Evolutionary conservation across 2,888 invertebrate species (phyloP), one percentile per base, ranked within the genome.

Genomic region (Uropetala carovei): DNA sequence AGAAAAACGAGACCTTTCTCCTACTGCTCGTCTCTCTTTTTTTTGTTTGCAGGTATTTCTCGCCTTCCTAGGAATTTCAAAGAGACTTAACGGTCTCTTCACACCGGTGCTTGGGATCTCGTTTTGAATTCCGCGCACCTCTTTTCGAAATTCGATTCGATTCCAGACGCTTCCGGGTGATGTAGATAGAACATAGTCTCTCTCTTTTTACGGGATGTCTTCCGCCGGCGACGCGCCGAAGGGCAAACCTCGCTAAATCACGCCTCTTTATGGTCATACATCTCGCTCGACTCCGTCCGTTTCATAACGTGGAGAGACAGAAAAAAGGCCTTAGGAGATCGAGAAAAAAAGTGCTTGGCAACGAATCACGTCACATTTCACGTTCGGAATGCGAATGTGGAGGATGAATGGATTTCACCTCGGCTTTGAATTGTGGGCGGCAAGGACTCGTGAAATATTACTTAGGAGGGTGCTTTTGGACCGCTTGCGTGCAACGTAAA

Each of bases 41-140:
- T 18, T 68, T 68, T 68, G 16, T 68, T 22, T n/a, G 68, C n/a
- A 4, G 68, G n/a, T 18, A 68, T 68, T 8, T 22, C 1, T 68
- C 68, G 68, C 68, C n/a, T 68, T 68, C n/a, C 68, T 18, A 68
- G 22, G 68, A 68, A 68, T 68, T 68, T 68, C 68, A 22, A 22
- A 64, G 68, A 68, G n/a, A 22, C 18, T n/a, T 68, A 68, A 68
- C 68, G 68, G 68, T 68, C 22, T 3, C 68, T 22, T 68, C 18
- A 68, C 68, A 68, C 68, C 68, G 68, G 68, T 68, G 18, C n/a
- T 68, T 22, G 43, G n/a, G 22, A 68, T 68, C 68, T 68, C 18
- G 68, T 68, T 68, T 68, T n/a, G 68, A 22, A 68, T 68, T 68
- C 68, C 68, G 68, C 68, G 68, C 68, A 68, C 68, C 68, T 68